Percentiles rank a stretch among this genome's conserved stretches.
phyloP scores from a whole-genome alignment of 2,797 vertebrate species.

The Sebastes steindachneri region DNA sequence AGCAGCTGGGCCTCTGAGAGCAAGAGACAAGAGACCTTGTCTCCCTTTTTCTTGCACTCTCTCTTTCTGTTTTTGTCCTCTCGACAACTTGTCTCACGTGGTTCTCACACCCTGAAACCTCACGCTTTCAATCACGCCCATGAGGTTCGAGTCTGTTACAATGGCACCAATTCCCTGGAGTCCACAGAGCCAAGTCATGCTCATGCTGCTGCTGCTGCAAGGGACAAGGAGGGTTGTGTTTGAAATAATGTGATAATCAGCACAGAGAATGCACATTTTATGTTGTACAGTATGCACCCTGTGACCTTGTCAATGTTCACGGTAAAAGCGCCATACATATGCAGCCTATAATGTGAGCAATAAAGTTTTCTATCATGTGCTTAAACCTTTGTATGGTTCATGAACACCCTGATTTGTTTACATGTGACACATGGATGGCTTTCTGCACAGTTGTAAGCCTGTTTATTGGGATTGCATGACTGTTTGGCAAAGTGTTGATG shows the following conservation, averaged over 20 bases:
- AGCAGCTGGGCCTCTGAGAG: conserved; percentile 73
- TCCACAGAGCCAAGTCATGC: conserved; percentile 64
- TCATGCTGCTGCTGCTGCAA: conserved; percentile 37
- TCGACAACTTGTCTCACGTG: conserved; percentile 75
- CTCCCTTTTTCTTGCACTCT: conserved; percentile 64
- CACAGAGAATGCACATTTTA: conserved; percentile 31
- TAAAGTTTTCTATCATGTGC: conserved; percentile 3
- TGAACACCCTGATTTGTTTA: conserved; percentile 33
- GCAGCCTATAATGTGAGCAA: background rate
- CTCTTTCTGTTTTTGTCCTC: conserved; percentile 71
- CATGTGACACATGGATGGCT: conserved; percentile 43
- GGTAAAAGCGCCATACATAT: conserved; percentile 1
- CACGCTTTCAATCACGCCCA: conserved; percentile 73
- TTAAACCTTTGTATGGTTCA: conserved; percentile 5
- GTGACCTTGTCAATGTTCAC: conserved; percentile 8
- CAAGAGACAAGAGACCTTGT: conserved; percentile 69
- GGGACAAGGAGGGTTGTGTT: conserved; percentile 73
- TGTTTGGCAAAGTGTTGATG: conserved; percentile 64
- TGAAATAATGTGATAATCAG: conserved; percentile 63
- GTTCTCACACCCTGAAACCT: conserved; percentile 76
- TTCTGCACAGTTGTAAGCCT: conserved; percentile 33
- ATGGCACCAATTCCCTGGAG: conserved; percentile 65
- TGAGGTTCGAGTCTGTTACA: conserved; percentile 67
- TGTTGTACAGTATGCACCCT: conserved; percentile 6
- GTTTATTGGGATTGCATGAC: conserved; percentile 51